phyloP scores from a whole-genome alignment of 2,113 vertebrate genomes.

The Fulica atra region DNA sequence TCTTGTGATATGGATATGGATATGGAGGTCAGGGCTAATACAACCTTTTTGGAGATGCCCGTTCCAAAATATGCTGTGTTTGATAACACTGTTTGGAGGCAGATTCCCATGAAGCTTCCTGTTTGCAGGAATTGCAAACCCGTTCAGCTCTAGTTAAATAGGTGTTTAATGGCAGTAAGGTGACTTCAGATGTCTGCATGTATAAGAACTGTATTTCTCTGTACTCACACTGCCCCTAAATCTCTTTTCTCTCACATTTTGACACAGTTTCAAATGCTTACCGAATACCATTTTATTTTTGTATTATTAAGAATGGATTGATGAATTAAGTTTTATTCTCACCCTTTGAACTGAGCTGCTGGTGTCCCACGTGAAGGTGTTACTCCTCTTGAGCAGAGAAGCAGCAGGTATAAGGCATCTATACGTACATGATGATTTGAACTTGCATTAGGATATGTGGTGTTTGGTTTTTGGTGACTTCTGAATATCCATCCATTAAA shows the following conservation, averaged over 20 bases:
- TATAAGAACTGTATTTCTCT: neutral
- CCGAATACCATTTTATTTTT: neutral
- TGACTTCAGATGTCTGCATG: neutral
- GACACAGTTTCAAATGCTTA: neutral
- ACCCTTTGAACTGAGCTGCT: neutral
- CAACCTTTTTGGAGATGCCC: neutral
- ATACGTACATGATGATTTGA: neutral
- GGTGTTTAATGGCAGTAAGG: neutral
- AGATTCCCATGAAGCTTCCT: neutral
- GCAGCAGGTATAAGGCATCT: neutral
- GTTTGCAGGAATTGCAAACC: neutral
- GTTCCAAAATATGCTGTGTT: neutral
- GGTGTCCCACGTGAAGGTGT: neutral
- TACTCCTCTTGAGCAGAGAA: neutral
- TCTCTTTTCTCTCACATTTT: neutral
- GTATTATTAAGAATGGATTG: neutral
- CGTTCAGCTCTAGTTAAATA: neutral
- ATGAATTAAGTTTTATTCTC: neutral
- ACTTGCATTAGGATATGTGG: neutral
- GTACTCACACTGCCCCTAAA: neutral
- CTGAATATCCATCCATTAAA: neutral
- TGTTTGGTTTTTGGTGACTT: neutral
- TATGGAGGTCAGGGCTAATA: neutral
- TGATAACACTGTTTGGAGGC: neutral
- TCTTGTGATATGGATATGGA: neutral